A percentile compares a stretch with the other conserved stretches of the same genome.
Evolutionary conservation across 92 coral and sea anemone genomes (phyloP).

Genomic region (Siderastrea radians): DNA sequence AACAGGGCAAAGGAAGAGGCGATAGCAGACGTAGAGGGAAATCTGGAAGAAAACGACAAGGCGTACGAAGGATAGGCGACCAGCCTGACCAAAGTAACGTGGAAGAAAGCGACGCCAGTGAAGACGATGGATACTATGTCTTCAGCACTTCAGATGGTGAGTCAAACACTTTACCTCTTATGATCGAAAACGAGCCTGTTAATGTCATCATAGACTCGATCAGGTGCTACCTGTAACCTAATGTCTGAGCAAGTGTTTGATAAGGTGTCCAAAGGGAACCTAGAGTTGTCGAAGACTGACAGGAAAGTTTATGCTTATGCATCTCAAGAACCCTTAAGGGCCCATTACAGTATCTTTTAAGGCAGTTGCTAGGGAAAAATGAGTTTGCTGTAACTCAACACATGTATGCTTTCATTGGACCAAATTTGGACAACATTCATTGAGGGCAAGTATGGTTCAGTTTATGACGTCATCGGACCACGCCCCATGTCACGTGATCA

Average conservation of each 20-base stretch:
- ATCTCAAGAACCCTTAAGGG: constrained; percentile 8
- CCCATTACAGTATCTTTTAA: too few species aligned
- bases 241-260: constrained; percentile 46
- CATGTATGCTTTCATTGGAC: too few species aligned
- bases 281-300: constrained; percentile 8
- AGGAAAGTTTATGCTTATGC: constrained; percentile 56
- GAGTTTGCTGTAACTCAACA: too few species aligned
- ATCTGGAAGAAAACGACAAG: constrained; percentile 7
- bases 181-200: constrained; percentile 62
- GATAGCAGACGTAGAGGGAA: not conserved
- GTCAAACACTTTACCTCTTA: constrained; percentile 16
- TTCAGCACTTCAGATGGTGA: constrained; percentile 43
- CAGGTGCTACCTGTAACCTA: constrained; percentile 76
- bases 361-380: too few species aligned
- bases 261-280: constrained; percentile 23
- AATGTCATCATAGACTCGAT: constrained; percentile 62
- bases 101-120: constrained; percentile 3
- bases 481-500: too few species aligned
- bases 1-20: constrained; percentile 5
- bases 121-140: not conserved
- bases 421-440: too few species aligned
- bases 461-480: too few species aligned
- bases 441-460: too few species aligned
- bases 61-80: constrained; percentile 18
- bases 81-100: constrained; percentile 12